Percentiles rank a stretch among this genome's conserved stretches.
Evolutionary conservation across 2,888 invertebrate species (phyloP).

Genomic region (Hypolimnas misippus): DNA sequence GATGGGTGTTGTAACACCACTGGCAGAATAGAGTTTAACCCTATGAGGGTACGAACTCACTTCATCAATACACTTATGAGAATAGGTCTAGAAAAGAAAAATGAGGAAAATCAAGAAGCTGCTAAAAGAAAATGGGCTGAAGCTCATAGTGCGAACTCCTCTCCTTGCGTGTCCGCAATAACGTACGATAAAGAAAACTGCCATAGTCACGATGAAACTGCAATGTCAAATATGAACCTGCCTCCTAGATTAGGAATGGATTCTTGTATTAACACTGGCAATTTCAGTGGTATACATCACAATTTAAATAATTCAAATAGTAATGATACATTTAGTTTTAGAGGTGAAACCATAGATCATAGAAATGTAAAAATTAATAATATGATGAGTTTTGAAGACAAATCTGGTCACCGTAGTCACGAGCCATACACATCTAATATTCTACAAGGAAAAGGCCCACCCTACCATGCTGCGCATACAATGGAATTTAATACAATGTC

Average conservation of each 20-base stretch:
- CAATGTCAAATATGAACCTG: slow-evolving; percentile 81
- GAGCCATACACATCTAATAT: slow-evolving; percentile 75
- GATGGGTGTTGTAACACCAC: slow-evolving; percentile 96
- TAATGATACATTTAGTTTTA: slow-evolving; percentile 60
- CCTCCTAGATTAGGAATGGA: slow-evolving; percentile 85
- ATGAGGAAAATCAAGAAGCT: slow-evolving; percentile 84
- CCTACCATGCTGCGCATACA: slow-evolving; percentile 58
- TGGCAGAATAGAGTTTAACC: slow-evolving; percentile 98
- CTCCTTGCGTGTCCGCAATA: slow-evolving; percentile 51
- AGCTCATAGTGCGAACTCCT: slow-evolving; percentile 59
- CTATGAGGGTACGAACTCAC: slow-evolving; percentile 96
- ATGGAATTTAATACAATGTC: slow-evolving; percentile 67
- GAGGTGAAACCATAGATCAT: slow-evolving; percentile 76
- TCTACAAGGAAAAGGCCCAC: slow-evolving; percentile 73
- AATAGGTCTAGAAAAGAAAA: slow-evolving; percentile 93
- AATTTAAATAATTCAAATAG: slow-evolving; percentile 70
- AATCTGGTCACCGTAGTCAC: slow-evolving; percentile 70
- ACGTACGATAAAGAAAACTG: slow-evolving; percentile 67
- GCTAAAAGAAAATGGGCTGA: slow-evolving; percentile 78
- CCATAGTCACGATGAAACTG: slow-evolving; percentile 66
- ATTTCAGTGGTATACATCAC: slow-evolving; percentile 88
- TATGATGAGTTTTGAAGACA: slow-evolving; percentile 69
- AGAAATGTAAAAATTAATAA: slow-evolving; percentile 60
- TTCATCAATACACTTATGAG: slow-evolving; percentile 98
- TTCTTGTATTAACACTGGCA: slow-evolving; percentile 86